Base-by-base conservation (phyloP, 2,113 vertebrate species). In the Actenoides lindsayi region DNA sequence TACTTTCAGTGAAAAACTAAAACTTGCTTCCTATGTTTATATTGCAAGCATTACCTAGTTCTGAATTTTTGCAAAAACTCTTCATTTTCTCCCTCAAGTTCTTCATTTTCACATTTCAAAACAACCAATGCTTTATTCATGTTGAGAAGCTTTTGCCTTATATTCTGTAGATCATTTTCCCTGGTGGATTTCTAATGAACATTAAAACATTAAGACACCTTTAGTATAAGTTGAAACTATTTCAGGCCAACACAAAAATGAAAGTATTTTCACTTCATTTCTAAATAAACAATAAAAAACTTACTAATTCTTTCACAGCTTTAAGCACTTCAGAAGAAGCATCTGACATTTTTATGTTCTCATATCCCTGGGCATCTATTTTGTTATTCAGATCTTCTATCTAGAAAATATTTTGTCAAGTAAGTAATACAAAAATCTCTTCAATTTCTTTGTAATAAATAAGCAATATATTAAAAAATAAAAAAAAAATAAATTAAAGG, bases 121-220 rank as follows among this genome's bases (percentile, higher is more conserved):
- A 8, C 27, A 13, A 37, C 16, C 68, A 96, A 2, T 89, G 39
- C 8, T 79, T 94, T 44, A 82, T 67, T 76, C 62, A 50, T 50
- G 50, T 33, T 50, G 39, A 46, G 59, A 46, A 95, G 18, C 3
- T 41, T 96, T 65, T 89, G 50, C 64, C 84, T 96, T 74, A 30
- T 23, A 28, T 67, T 33, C 37, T 62, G 37, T 63, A 94, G 62
- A 50, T 97, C 81, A 60, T 27, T 80, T 67, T 94, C 9, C 31
- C 50, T n/a, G 16, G 3, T 77, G 39, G 51, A 89, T 77, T 96
- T 93, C 92, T 96, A 93, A 89, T 37, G 24, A 91, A 57, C 23
- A 88, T 70, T 56, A 89, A 75, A 63, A 46, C 19, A 95, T 89
- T 54, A 67, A 64, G 51, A 74, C 11, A 89, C 5, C 20, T 92